Evolutionary conservation across 2,113 vertebrate genomes (phyloP).

Genomic region (Redunca redunca): DNA sequence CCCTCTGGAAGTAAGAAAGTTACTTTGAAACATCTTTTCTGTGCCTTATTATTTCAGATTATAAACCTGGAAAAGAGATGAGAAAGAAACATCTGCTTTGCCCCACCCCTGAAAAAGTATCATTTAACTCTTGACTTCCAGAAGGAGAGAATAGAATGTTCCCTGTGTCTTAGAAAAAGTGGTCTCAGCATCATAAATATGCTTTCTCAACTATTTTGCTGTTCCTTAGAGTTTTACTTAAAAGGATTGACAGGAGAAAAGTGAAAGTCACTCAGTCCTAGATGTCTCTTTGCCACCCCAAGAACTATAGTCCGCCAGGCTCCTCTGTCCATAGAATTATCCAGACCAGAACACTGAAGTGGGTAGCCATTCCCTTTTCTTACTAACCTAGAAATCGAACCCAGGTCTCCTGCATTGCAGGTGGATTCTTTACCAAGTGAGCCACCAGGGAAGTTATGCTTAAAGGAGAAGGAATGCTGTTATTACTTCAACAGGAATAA

Average conservation of each 20-base stretch:
- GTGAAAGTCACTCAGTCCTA: neutral
- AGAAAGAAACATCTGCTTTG: neutral
- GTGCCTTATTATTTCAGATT: slow-evolving; percentile 1
- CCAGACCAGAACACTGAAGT: neutral
- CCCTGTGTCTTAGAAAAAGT: neutral
- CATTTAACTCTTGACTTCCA: neutral
- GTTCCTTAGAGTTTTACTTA: neutral
- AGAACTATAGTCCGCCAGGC: neutral
- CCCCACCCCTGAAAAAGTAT: neutral
- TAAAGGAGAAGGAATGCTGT: neutral
- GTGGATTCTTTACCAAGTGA: neutral
- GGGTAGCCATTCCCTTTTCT: neutral
- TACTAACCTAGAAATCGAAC: neutral
- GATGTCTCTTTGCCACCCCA: neutral
- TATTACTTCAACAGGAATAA: neutral
- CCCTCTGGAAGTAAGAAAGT: slow-evolving; percentile 29
- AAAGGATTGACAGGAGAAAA: neutral
- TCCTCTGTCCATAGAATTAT: neutral
- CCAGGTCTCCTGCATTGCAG: neutral
- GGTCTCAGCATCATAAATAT: neutral
- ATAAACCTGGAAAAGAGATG: neutral
- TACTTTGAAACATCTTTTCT: neutral
- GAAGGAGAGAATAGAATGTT: neutral
- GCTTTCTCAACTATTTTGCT: neutral
- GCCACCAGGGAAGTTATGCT: neutral